Conservation (phyloP, 2,113 vertebrate species). For the Hiodon alosoides region DNA sequence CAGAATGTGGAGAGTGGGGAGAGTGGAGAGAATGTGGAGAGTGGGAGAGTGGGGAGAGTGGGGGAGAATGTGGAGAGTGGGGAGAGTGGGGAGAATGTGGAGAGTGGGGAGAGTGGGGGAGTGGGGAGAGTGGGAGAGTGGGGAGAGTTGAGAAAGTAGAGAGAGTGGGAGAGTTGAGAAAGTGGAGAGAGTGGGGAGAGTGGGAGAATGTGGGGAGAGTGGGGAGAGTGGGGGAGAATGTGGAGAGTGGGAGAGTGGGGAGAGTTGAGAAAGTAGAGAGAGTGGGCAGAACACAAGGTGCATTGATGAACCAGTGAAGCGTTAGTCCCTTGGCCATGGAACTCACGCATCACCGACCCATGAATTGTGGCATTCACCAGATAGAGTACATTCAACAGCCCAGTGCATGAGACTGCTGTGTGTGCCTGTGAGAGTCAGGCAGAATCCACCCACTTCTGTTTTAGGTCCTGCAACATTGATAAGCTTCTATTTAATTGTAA, state of each 20-base stretch:
- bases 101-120: neutral
- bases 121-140: neutral
- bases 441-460: neutral
- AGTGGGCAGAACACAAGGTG: neutral
- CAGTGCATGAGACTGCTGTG: slow-evolving; percentile 32
- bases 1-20: neutral
- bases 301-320: neutral
- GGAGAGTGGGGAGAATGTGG: neutral
- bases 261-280: neutral
- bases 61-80: neutral
- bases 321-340: neutral
- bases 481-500: too few relatives aligned
- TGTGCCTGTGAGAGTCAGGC: neutral
- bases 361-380: slow-evolving; percentile 39
- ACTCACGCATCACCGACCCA: slow-evolving; percentile 18
- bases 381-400: too few relatives aligned
- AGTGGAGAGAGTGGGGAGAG: neutral
- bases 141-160: neutral
- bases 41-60: neutral
- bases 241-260: neutral
- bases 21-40: neutral
- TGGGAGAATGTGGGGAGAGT: neutral
- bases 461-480: neutral
- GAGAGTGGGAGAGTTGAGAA: too few relatives aligned
- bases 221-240: slow-evolving; percentile 8